Evolutionary conservation across 2,113 vertebrate species (phyloP).

Genomic region (Martes martes): DNA sequence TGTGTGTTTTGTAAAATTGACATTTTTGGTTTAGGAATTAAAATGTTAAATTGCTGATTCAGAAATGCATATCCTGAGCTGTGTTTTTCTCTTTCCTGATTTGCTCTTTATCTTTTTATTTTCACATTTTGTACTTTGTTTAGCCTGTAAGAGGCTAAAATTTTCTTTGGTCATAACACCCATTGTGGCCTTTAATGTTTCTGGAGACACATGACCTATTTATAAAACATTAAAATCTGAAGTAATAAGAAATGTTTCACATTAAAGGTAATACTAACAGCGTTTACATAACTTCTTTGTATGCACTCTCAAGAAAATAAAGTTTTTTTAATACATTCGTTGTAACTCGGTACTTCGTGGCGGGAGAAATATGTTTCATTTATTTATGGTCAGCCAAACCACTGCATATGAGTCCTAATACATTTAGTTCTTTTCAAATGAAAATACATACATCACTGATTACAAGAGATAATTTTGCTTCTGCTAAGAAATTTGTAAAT

Average conservation of each 20-base stretch:
- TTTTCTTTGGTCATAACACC: conserved; percentile 38
- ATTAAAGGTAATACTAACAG: conserved; percentile 44
- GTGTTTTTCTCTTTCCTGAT: conserved; percentile 50
- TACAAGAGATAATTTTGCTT: conserved; percentile 27
- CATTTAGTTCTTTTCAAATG: conserved; percentile 25
- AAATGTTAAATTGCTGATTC: conserved; percentile 37
- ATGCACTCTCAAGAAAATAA: conserved; percentile 69
- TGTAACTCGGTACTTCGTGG: conserved; percentile 69
- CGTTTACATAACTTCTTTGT: conserved; percentile 62
- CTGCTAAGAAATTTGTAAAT: neutral
- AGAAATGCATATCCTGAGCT: conserved; percentile 18
- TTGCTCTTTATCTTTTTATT: conserved; percentile 36
- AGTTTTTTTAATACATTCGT: conserved; percentile 68
- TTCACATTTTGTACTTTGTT: conserved; percentile 36
- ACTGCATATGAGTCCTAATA: conserved; percentile 7
- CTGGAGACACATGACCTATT: conserved; percentile 43
- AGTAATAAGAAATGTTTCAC: conserved; percentile 52
- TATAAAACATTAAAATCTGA: conserved; percentile 37
- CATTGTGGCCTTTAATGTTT: conserved; percentile 52
- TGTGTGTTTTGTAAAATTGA: conserved; percentile 30
- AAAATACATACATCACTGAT: conserved; percentile 32
- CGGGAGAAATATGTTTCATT: conserved; percentile 43
- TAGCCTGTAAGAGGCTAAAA: conserved; percentile 31
- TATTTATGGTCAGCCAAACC: conserved; percentile 45
- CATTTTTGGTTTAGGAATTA: conserved; percentile 63